Evolutionary conservation across 2,797 vertebrate genomes (phyloP), one percentile per base, ranked within the genome.

Genomic region (Muscicapa comitata): DNA sequence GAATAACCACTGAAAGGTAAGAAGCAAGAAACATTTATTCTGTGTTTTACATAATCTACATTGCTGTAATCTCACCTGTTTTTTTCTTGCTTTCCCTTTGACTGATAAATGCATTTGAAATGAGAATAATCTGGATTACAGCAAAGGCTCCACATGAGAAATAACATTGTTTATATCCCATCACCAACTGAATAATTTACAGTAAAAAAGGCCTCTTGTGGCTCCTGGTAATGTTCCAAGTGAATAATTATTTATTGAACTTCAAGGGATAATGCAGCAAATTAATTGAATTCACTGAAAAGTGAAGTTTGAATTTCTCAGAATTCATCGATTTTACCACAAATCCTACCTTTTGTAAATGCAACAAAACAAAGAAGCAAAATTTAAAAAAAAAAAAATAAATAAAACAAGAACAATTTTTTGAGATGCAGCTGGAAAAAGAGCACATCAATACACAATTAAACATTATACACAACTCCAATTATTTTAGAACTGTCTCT

Each of bases 51-150:
- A 45, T 21, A 23, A 47, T 13, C 24, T 24, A 47, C 43, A 21
- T 45, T 45, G 2, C 9, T 43, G 6, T 6, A 14, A 4, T 40
- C 28, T 10, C 3, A 8, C 14, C 24, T 35, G 23, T 2, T 3
- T 54, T 73, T 55, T 33, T 85, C 8, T 35, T 43, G 9, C 9
- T 63, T 71, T 55, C 9, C 7, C 3, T 71, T 63, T 50, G 57
- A 24, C 53, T 42, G 42, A 14, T 37, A 17, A 51, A 7, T 23
- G 13, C 21, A 65, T 90, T 62, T 76, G 23, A 31, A 68, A 68
- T 28, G 3, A 40, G 3, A 12, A 18, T 38, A n/a, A 61, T 20
- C 42, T 37, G 61, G 71, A 79, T 45, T 62, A 40, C 21, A 57
- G 10, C 24, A 55, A 37, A 31, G 6, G 14, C 25, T 81, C 21